Conservation (phyloP, 2,797 vertebrate genomes). For the Phylloscopus collybita region DNA sequence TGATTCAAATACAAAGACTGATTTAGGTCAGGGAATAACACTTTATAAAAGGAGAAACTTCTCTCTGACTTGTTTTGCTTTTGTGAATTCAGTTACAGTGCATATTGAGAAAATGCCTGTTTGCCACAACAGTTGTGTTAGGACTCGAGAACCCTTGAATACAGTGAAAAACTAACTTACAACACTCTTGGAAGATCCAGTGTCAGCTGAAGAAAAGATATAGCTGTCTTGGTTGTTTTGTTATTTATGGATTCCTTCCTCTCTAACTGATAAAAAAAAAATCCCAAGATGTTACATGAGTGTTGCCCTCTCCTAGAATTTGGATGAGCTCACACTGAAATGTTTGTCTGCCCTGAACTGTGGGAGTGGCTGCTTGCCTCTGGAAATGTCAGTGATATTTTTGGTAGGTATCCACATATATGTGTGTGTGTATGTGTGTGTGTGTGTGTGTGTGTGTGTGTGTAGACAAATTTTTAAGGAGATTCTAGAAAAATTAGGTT, state of each 20-base stretch:
- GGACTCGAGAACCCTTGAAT: slow-evolving; percentile 21
- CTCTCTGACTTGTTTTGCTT: slow-evolving; percentile 65
- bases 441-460: background rate
- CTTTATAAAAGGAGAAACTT: slow-evolving; percentile 64
- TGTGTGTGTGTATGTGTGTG: fast-evolving
- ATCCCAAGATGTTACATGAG: background rate
- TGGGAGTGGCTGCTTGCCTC: background rate
- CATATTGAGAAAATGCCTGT: slow-evolving; percentile 16
- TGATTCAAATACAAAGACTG: slow-evolving; percentile 77
- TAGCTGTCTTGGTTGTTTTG: background rate
- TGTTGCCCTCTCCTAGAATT: background rate
- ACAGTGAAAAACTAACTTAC: slow-evolving; percentile 5
- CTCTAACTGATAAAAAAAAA: background rate
- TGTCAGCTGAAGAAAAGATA: background rate
- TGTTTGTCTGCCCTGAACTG: background rate
- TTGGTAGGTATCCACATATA: background rate
- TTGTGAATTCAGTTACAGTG: slow-evolving; percentile 43
- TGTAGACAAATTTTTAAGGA: background rate
- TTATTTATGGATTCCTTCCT: background rate
- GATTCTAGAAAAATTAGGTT: background rate
- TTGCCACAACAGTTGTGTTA: background rate
- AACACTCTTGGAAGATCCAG: background rate
- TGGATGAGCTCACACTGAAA: background rate
- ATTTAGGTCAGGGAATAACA: slow-evolving; percentile 75
- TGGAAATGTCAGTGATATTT: background rate